Conservation (phyloP, 2,113 vertebrate species). For the Eurypyga helias region DNA sequence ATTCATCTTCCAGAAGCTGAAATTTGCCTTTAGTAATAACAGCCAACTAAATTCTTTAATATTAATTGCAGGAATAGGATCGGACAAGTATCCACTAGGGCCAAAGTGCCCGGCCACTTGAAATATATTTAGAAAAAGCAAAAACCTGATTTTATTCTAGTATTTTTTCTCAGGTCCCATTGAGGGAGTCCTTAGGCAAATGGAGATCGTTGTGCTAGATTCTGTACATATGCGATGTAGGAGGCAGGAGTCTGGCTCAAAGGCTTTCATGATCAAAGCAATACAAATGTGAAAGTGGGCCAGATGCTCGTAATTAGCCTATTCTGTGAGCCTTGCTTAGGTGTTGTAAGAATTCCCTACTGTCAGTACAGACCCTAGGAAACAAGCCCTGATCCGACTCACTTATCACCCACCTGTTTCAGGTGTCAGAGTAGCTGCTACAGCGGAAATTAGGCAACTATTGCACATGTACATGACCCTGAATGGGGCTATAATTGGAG, state of each 20-base stretch:
- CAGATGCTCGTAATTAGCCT: constrained; percentile 1
- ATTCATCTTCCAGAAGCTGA: not conserved
- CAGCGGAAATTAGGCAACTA: not conserved
- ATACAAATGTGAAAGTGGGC: not conserved
- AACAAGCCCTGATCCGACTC: not conserved
- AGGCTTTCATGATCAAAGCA: not conserved
- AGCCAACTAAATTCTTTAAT: not conserved
- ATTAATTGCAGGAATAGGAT: not conserved
- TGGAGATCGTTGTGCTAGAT: not conserved
- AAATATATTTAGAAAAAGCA: not conserved
- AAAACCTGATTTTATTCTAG: not conserved
- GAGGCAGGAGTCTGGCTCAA: not conserved
- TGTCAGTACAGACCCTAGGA: not conserved
- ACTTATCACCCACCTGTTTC: not conserved
- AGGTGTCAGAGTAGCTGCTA: not conserved
- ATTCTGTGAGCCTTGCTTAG: not conserved
- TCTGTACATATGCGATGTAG: not conserved
- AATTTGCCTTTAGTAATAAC: not conserved
- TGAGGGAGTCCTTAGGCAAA: not conserved
- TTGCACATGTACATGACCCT: not conserved
- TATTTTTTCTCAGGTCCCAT: not conserved
- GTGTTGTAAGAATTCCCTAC: not conserved
- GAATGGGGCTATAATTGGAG: not conserved
- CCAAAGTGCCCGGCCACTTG: not conserved
- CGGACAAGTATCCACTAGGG: not conserved